Percentiles rank a stretch among this genome's conserved stretches.
Evolutionary conservation across 2,113 vertebrate genomes (phyloP).

Genomic region (Oenanthe oenanthe): DNA sequence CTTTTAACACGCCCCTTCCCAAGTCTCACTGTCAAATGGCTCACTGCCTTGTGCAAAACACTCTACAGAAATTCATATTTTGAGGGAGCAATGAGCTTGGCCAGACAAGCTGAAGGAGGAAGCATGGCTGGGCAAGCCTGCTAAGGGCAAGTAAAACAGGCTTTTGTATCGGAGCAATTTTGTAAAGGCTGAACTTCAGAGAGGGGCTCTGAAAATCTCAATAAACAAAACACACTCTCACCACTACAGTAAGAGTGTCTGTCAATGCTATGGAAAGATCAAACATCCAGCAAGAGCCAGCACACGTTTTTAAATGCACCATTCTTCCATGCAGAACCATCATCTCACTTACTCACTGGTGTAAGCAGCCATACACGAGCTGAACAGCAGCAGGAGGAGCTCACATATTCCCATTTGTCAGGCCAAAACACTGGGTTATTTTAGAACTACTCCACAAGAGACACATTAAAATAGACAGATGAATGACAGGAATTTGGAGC

Average conservation of each 20-base stretch:
- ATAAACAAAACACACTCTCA: background rate
- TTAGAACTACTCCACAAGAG: slow-evolving; percentile 21
- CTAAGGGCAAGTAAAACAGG: background rate
- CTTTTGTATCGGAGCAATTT: background rate
- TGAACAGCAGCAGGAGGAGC: background rate
- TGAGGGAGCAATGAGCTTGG: background rate
- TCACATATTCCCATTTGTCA: background rate
- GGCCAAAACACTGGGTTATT: slow-evolving; percentile 25
- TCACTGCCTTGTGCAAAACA: background rate
- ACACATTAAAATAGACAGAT: slow-evolving; percentile 26
- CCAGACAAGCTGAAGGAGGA: background rate
- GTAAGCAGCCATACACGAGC: background rate
- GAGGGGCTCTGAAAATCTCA: background rate
- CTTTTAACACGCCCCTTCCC: accelerated
- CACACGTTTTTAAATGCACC: background rate
- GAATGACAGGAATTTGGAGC: slow-evolving; percentile 17
- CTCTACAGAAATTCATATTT: background rate
- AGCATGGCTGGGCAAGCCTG: background rate
- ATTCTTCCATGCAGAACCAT: background rate
- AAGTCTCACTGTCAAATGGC: background rate
- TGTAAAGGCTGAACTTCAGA: background rate
- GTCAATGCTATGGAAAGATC: background rate
- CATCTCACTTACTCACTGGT: background rate
- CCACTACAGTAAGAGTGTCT: background rate
- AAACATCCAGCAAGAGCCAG: background rate